These are phyloP conservation scores for Ectropis grisescens DNA, from an alignment of 1,140 invertebrate genomes.

Conservation along the genomic window DNA sequence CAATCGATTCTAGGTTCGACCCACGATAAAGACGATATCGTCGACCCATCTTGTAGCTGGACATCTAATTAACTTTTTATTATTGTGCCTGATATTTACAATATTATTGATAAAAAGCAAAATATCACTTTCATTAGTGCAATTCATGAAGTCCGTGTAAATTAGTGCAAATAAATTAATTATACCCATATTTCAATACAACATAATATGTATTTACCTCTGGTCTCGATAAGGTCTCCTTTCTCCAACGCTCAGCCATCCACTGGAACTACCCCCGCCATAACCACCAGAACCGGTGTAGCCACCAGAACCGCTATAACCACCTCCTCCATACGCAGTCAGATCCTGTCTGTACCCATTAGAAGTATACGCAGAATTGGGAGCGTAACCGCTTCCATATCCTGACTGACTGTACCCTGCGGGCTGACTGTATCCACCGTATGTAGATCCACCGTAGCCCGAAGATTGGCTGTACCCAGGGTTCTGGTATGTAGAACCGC, in stretches of 20 bases:
- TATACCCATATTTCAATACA: no score
- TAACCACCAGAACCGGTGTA: not conserved
- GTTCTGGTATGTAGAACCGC: conserved; percentile 6
- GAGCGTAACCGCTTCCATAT: conserved; percentile 29
- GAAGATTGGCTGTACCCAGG: conserved; percentile 4
- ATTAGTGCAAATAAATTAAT: no score
- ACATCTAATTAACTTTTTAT: no score
- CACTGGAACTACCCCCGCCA: conserved; percentile 2
- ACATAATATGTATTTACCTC: no score
- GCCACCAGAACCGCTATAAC: conserved; percentile 3
- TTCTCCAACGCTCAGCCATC: conserved; percentile 15
- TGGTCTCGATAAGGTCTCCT: conserved; percentile 15
- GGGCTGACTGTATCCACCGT: not conserved
- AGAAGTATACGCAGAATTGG: not conserved
- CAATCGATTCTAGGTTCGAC: no score
- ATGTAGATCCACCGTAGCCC: conserved; percentile 7
- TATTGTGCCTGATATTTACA: no score
- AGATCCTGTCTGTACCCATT: conserved; percentile 8
- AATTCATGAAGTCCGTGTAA: no score
- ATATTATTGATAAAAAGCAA: no score
- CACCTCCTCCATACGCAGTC: not conserved
- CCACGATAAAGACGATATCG: no score
- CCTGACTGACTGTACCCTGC: conserved; percentile 23
- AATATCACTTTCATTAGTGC: no score
- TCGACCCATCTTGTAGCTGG: no score